Evolutionary conservation across 2,797 vertebrate species (phyloP), one percentile per base, ranked within the genome.

Genomic region (Pyrocephalus nanus): DNA sequence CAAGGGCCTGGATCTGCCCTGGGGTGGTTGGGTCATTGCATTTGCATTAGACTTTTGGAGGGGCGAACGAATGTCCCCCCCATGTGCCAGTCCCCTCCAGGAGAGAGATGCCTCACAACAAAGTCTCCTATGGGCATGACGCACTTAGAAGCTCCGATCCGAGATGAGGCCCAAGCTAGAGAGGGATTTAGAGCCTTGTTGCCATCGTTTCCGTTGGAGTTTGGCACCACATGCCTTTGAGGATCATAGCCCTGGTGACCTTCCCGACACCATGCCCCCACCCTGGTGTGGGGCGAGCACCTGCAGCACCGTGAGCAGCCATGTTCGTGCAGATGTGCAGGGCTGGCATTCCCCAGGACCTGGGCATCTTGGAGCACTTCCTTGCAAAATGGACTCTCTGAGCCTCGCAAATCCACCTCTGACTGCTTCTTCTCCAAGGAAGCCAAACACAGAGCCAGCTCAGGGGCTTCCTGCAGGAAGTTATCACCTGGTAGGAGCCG

Each of bases 291-390:
- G 30, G 69, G 58, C 55, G 3, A 4, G 78, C 65, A 36, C 30
- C 47, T 4, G 7, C 3, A 0, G 51, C 3, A 0, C 71, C 2
- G 0, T 6, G 25, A 43, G 38, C 72, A 65, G 86, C 30, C 0
- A 0, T 12, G 26, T 6, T 74, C 4, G 0, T 40, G 74, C 34
- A 15, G 79, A 20, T 25, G 23, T 0, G 0, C 1, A 1, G 64
- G 50, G 61, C 73, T 57, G 82, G 72, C 55, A 9, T 53, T 86
- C 23, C 11, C 0, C 51, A 48, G 92, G 61, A 64, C 40, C 42
- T n/a, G n/a, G 65, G 65, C 57, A 48, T 47, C 65, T 34, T 8
- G 34, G 66, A 83, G 45, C 1, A 2, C 47, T 60, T 80, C 84
- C 73, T 72, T 72, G 71, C 89, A 92, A 92, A 88, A 94, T 90